Evolutionary conservation across 2,888 invertebrate genomes (phyloP), one percentile per base, ranked within the genome.

Genomic region (Rhorus exstirpatorius): DNA sequence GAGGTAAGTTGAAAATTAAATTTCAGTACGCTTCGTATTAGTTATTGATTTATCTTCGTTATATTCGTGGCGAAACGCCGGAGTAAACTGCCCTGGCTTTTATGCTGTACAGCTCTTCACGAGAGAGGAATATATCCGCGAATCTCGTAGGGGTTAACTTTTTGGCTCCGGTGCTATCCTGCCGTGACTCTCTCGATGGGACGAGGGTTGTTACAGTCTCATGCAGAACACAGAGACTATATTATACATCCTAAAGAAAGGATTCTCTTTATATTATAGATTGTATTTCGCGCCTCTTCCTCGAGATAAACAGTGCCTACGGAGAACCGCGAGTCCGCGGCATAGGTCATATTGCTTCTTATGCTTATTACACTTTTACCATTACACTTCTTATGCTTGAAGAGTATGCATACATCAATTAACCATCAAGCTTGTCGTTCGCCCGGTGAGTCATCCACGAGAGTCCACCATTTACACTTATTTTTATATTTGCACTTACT

Each of bases 11-110:
- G 74, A 85, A 84, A 90, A 91, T 89, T 89, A 89, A 91, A 90
- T 91, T 91, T 91, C 90, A 90, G 90, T 91, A 88, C 85, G 88
- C 86, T 86, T 83, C 87, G 85, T 88, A 89, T 90, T 90, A 89
- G 89, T 89, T 90, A 90, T 89, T 88, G 89, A 91, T 91, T 87
- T 89, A 86, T 86, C 88, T 72, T 76, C 65, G 41, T 72, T 60
- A 67, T 76, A 77, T 76, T 8, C 75, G 51, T 35, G n/a, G 55
- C 63, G 70, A 46, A 58, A 72, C 53, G 19, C 1, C 2, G 46
- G 17, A 26, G 14, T 61, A 46, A 44, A 26, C 58, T 71, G 0
- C 19, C 14, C 19, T 35, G 14, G 60, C 53, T 74, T 17, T 63
- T 61, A 63, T 19, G 31, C 46, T 38, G 44, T 38, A 44, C 55